A percentile compares a stretch with the other conserved stretches of the same genome.
Conservation (phyloP, 1,140 invertebrate genomes). For the Aphis gossypii region DNA sequence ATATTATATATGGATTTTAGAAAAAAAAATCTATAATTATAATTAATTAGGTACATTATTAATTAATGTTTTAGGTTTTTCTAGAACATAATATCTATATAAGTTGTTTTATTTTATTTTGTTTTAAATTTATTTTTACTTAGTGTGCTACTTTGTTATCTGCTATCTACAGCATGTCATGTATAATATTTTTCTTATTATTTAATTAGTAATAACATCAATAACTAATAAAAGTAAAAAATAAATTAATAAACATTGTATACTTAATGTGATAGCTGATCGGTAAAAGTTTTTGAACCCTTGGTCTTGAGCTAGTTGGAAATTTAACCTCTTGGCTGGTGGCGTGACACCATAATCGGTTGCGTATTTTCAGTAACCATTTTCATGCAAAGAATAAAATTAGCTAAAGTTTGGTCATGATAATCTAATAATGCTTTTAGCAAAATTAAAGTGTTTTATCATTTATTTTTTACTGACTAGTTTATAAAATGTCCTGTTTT, state of each 20-base stretch:
- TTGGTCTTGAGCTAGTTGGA: neutral
- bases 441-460: constrained; percentile 13
- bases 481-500: neutral
- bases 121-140: neutral
- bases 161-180: neutral
- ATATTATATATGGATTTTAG: too few relatives aligned
- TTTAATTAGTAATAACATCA: neutral
- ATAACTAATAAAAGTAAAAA: neutral
- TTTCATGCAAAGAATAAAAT: neutral
- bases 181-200: neutral
- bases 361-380: neutral
- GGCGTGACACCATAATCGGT: constrained; percentile 16
- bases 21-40: too few relatives aligned
- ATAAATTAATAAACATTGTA: neutral
- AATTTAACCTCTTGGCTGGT: neutral
- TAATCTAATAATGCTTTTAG: constrained; percentile 38
- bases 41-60: too few relatives aligned
- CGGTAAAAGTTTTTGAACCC: neutral
- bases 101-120: neutral
- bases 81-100: neutral
- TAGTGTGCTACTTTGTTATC: neutral
- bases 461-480: neutral
- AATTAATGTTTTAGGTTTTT: too few relatives aligned
- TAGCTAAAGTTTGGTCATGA: neutral
- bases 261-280: neutral